Evolutionary conservation across 2,797 vertebrate genomes (phyloP).

Genomic region (Scolopax bukidnonensis): DNA sequence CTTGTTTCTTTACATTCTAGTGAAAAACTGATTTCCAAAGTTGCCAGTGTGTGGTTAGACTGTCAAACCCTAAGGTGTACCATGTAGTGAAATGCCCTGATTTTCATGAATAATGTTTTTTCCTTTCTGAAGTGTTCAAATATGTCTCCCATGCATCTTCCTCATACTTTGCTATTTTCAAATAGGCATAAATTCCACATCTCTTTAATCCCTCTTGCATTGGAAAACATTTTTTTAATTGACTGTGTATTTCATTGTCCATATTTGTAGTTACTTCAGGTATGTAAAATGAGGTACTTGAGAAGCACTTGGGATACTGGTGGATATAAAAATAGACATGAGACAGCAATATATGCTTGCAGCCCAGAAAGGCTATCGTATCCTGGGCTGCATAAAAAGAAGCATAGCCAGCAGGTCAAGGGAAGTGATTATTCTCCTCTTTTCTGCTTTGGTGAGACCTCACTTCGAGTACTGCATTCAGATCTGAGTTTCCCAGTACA

Average conservation of each 20-base stretch:
- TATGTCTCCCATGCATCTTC: not conserved
- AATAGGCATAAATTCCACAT: not conserved
- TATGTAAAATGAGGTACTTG: not conserved
- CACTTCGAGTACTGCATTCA: too few relatives aligned
- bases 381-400: not conserved
- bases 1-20: not conserved
- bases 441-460: rapidly evolving
- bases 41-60: not conserved
- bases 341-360: rapidly evolving
- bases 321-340: not conserved
- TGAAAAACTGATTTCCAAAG: not conserved
- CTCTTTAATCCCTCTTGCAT: not conserved
- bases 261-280: not conserved
- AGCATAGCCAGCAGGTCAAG: rapidly evolving
- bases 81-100: not conserved
- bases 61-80: not conserved
- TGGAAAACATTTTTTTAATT: not conserved
- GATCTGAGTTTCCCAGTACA: not conserved
- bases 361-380: not conserved
- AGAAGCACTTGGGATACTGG: not conserved
- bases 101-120: not conserved
- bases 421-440: not conserved
- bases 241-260: not conserved
- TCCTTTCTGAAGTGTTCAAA: not conserved
- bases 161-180: not conserved